These are phyloP conservation scores for Plebejus argus DNA, from an alignment of 2,888 invertebrate species.

Conservation along the genomic window DNA sequence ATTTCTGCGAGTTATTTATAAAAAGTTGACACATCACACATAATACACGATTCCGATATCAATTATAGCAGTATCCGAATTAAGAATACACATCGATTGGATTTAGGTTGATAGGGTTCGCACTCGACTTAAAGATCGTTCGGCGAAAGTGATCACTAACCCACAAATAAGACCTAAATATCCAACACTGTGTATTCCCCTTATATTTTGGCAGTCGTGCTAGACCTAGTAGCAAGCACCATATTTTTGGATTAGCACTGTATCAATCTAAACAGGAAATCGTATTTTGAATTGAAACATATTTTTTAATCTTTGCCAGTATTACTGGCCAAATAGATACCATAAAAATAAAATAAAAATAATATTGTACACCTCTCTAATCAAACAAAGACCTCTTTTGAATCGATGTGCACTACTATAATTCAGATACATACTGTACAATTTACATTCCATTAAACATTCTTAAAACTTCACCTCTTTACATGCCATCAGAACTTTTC, in stretches of 20 bases:
- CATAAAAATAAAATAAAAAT: no score
- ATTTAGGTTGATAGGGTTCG: not conserved
- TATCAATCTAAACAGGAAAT: no score
- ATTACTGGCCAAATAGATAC: not conserved
- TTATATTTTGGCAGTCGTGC: no score
- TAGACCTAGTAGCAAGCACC: no score
- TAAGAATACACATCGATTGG: not conserved
- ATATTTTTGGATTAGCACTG: no score
- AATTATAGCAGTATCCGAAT: not conserved
- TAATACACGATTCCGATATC: not conserved
- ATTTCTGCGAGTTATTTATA: not conserved
- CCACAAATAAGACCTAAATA: not conserved
- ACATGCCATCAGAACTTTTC: not conserved
- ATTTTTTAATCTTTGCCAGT: not conserved
- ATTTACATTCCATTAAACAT: not conserved
- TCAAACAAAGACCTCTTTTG: not conserved
- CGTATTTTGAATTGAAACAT: no score
- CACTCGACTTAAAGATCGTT: not conserved
- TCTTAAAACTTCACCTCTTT: conserved; percentile 2
- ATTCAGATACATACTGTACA: not conserved
- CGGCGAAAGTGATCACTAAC: not conserved
- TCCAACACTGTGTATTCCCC: not conserved
- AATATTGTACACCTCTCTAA: no score
- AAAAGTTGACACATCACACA: not conserved
- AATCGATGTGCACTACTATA: not conserved